phyloP scores from a whole-genome alignment of 2,113 vertebrate species.

The Hyaena hyaena region DNA sequence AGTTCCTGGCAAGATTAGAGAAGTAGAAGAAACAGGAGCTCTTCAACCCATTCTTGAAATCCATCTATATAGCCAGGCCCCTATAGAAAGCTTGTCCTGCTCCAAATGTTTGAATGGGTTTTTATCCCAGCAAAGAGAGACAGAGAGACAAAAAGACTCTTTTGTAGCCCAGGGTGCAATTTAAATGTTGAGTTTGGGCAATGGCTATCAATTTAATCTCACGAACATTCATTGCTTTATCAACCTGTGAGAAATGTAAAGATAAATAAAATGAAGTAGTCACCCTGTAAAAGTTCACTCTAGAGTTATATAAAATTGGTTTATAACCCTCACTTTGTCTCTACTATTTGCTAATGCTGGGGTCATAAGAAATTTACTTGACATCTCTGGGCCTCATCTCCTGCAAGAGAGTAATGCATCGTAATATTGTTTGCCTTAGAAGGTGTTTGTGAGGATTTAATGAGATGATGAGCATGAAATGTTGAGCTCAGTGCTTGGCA shows the following conservation, averaged over 20 bases:
- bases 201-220: not conserved
- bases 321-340: not conserved
- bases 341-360: not conserved
- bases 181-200: not conserved
- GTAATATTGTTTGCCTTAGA: not conserved
- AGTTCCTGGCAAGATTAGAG: not conserved
- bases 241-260: not conserved
- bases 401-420: not conserved
- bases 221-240: conserved; percentile 2
- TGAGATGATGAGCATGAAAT: not conserved
- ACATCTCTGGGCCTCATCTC: not conserved
- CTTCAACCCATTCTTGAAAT: not conserved
- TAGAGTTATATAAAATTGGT: not conserved
- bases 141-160: not conserved
- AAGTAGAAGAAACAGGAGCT: not conserved
- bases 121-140: not conserved
- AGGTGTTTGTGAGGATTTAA: not conserved
- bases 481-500: not conserved
- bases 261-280: not conserved
- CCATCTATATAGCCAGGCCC: not conserved
- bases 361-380: not conserved
- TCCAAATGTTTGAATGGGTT: not conserved
- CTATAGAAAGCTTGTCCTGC: not conserved
- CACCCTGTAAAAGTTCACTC: not conserved
- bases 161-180: not conserved